Conservation (phyloP, 1,140 invertebrate species). For the Hypothenemus hampei region DNA sequence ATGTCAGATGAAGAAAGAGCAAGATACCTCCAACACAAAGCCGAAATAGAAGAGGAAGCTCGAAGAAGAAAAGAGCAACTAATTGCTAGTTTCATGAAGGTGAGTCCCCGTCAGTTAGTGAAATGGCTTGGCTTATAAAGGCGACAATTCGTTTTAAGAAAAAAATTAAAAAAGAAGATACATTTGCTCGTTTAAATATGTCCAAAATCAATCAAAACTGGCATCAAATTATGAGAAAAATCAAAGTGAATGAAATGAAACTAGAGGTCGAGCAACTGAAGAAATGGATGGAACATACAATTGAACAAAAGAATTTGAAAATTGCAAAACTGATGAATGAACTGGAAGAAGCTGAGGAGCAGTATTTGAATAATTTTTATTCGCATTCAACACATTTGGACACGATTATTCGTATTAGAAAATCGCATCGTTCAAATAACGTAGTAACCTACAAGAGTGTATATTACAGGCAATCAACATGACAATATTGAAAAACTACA, state of each 20-base stretch:
- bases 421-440: conserved; percentile 1
- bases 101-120: conserved; percentile 40
- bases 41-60: conserved; percentile 72
- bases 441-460: neutral
- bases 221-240: conserved; percentile 66
- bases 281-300: conserved; percentile 53
- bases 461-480: conserved; percentile 33
- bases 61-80: conserved; percentile 69
- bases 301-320: conserved; percentile 61
- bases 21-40: conserved; percentile 70
- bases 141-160: conserved; percentile 50
- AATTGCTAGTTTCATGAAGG: conserved; percentile 71
- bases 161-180: conserved; percentile 73
- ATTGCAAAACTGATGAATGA: conserved; percentile 59
- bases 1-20: conserved; percentile 77
- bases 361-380: conserved; percentile 63
- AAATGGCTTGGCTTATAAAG: neutral
- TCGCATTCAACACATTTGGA: conserved; percentile 64
- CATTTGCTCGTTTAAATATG: conserved; percentile 68
- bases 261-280: conserved; percentile 59
- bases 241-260: conserved; percentile 68
- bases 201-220: conserved; percentile 81
- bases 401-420: conserved; percentile 53
- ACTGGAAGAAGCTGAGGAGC: conserved; percentile 61
- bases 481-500: conserved; percentile 35